Percentiles rank a stretch among this genome's conserved stretches.
Conservation (phyloP, 2,113 vertebrate genomes). For the Monarcha castaneiventris region DNA sequence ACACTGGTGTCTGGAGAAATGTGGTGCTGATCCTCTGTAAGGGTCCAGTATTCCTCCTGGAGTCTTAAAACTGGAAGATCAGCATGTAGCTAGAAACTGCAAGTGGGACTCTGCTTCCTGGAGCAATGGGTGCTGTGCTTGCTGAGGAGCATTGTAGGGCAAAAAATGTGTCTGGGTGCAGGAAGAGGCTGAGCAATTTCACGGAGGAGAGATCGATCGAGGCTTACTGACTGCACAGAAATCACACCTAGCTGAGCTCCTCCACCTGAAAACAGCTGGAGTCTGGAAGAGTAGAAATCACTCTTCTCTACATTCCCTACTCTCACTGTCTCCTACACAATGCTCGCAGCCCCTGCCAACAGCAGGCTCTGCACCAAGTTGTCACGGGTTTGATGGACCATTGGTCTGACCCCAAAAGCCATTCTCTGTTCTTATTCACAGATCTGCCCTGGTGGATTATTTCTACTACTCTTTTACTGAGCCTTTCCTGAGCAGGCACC, state of each 20-base stretch:
- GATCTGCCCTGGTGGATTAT: background rate
- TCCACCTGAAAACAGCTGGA: background rate
- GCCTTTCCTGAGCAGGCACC: background rate
- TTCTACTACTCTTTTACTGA: background rate
- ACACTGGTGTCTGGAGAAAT: background rate
- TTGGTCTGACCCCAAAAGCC: background rate
- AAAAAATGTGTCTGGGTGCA: background rate
- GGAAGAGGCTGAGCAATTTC: background rate
- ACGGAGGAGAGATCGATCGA: accelerated
- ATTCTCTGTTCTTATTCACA: background rate
- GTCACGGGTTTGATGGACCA: background rate
- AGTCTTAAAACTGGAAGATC: background rate
- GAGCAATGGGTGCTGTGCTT: background rate
- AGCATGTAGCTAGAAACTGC: background rate
- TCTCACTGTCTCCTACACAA: background rate
- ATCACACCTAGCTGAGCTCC: background rate
- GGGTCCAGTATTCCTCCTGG: background rate
- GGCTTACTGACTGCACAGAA: background rate
- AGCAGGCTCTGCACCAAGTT: background rate
- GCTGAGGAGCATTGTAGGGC: background rate
- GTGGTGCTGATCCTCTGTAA: background rate
- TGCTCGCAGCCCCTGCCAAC: background rate
- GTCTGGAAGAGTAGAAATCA: background rate
- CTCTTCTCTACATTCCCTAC: background rate
- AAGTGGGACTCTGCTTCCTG: background rate